Conservation (phyloP, 2,113 vertebrate species). For the Limanda limanda region DNA sequence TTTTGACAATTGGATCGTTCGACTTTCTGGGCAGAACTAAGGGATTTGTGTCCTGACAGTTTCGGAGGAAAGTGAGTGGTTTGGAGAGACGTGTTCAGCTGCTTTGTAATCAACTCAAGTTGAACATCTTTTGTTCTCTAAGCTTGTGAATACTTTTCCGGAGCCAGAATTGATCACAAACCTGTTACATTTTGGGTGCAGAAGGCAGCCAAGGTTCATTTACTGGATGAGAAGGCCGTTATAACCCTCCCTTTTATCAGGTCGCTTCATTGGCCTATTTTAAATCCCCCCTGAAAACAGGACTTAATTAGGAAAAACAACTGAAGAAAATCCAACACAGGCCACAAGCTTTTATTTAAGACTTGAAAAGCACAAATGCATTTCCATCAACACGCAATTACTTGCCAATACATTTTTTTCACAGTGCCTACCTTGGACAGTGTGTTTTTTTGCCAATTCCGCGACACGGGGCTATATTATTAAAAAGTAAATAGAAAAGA, state of each 20-base stretch:
- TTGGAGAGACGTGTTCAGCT: constrained; percentile 40
- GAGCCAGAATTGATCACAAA: constrained; percentile 51
- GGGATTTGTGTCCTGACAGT: neutral
- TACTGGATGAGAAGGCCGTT: constrained; percentile 67
- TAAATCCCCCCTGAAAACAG: constrained; percentile 72
- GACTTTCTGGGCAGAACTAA: constrained; percentile 4
- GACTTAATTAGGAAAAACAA: constrained; percentile 73
- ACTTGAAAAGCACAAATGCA: constrained; percentile 59
- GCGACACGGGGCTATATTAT: constrained; percentile 58
- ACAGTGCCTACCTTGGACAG: constrained; percentile 49
- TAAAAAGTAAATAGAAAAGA: constrained; percentile 72
- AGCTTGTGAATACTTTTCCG: constrained; percentile 27
- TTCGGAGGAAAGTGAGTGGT: constrained; percentile 27
- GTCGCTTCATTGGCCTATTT: constrained; percentile 68
- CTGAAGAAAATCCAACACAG: constrained; percentile 56
- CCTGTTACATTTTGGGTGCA: constrained; percentile 69
- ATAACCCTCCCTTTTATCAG: constrained; percentile 57
- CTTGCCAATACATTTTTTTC: constrained; percentile 36
- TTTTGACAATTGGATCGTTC: constrained; percentile 20
- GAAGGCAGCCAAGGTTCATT: constrained; percentile 77
- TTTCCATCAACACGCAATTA: constrained; percentile 58
- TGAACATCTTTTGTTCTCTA: constrained; percentile 49
- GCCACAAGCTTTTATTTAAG: constrained; percentile 53
- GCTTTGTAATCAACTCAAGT: constrained; percentile 49
- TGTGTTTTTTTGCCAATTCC: constrained; percentile 46